These are phyloP conservation scores for Chaetophractus vellerosus DNA, from an alignment of 2,797 vertebrate species.

Conservation along the genomic window DNA sequence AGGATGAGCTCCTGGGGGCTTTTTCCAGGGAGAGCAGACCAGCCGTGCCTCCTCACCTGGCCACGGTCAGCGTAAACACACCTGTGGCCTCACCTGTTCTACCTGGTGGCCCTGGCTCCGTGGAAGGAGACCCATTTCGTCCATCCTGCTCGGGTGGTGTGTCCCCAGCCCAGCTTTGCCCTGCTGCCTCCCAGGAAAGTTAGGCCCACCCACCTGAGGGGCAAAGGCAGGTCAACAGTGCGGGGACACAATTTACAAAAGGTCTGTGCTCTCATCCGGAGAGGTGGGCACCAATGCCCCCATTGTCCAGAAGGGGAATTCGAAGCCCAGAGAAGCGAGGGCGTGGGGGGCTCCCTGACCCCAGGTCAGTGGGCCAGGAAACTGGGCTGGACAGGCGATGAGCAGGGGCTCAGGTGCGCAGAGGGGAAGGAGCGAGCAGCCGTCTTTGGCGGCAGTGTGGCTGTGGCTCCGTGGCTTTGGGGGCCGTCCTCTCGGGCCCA, in stretches of 20 bases:
- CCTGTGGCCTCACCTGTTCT: background rate
- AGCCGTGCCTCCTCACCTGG: too few species aligned
- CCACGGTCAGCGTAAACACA: background rate
- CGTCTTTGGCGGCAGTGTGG: too few species aligned
- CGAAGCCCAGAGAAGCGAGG: background rate
- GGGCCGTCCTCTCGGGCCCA: too few species aligned
- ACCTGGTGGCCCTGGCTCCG: background rate
- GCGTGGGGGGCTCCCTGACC: background rate
- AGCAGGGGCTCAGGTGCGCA: background rate
- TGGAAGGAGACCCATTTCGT: background rate
- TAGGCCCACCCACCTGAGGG: too few species aligned
- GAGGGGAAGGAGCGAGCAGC: background rate
- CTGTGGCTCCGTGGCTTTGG: too few species aligned
- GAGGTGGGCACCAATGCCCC: background rate
- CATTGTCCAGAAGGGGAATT: background rate
- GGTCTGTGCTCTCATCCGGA: background rate
- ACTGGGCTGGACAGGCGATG: background rate
- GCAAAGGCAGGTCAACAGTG: too few species aligned
- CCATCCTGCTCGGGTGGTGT: too few species aligned
- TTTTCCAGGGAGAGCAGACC: background rate
- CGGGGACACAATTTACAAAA: too few species aligned
- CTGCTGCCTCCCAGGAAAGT: background rate
- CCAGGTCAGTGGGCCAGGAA: background rate
- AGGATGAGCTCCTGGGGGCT: background rate
- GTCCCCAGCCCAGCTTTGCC: too few species aligned